Evolutionary conservation across 2,113 vertebrate species (phyloP).

Genomic region (Nansenia antarctica): DNA sequence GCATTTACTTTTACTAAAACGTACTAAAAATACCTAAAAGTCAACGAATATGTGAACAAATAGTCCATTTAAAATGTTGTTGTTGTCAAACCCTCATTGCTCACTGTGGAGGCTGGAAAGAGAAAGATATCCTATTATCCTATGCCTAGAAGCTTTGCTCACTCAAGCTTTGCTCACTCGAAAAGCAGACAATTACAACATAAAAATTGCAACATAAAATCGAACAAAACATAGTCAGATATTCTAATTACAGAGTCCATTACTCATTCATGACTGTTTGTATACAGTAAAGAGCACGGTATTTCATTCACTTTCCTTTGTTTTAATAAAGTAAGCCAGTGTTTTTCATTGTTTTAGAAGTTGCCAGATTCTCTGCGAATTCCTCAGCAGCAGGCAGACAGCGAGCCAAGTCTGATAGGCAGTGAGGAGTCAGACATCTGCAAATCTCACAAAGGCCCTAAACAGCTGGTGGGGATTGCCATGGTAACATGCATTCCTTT

Average conservation of each 20-base stretch:
- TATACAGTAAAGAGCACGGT: too few species aligned
- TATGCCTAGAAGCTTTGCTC: too few species aligned
- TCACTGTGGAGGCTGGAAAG: background rate
- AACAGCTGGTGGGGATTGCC: slow-evolving; percentile 74
- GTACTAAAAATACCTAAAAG: background rate
- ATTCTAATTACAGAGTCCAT: too few species aligned
- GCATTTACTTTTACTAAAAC: background rate
- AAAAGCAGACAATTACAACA: background rate
- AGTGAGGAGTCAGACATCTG: slow-evolving; percentile 42
- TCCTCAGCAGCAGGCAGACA: background rate
- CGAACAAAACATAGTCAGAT: background rate
- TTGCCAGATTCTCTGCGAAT: background rate
- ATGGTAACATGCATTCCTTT: slow-evolving; percentile 88
- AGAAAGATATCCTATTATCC: background rate
- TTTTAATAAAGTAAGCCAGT: background rate
- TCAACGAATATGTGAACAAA: background rate
- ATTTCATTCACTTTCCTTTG: background rate
- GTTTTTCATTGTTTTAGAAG: background rate
- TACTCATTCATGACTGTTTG: too few species aligned
- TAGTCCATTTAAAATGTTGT: background rate
- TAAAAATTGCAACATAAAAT: too few species aligned
- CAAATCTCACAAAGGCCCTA: slow-evolving; percentile 27
- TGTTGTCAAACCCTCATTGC: background rate
- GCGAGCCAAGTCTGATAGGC: background rate
- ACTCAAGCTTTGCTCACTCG: background rate